Evolutionary conservation across 1,140 invertebrate genomes (phyloP), one percentile per base, ranked within the genome.

Genomic region (Sycophila sp.): DNA sequence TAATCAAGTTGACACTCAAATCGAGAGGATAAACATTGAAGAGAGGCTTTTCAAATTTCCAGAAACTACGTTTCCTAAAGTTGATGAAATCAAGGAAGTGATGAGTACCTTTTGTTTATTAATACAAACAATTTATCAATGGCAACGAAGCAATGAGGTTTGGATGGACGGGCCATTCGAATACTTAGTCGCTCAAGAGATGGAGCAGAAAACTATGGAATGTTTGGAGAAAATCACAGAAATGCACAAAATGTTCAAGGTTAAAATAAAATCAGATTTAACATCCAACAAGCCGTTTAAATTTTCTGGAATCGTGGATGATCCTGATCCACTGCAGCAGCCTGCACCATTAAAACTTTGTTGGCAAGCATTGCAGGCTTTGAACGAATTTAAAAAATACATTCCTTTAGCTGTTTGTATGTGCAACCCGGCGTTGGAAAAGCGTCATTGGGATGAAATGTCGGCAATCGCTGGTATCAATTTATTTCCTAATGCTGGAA

Each of bases 371-470:
- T 70, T 90, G 30, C 85, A 88, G 24, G 79, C 87, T 22, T 87
- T 93, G 68, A 88, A 87, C 56, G 83, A 88, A 22, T 93, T 93
- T 77, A 85, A 90, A 78, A 84, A 86, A 63, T 84, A 90, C 76
- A 78, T 94, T 63, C 89, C 89, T 10, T 76, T 92, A 1, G 87
- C 92, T 19, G 80, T 84, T 26, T 91, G 91, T 15, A 83, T 94
- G 73, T 93, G 92, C 75, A 93, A 93, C 83, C 89, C 89, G 36
- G 91, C 89, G 10, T 77, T 93, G 17, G 79, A 87, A n/a, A 81
- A 88, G 40, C 84, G 91, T 17, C 92, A 94, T 77, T 94, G 92
- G 93, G 81, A 88, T 6, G 88, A 91, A 80, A 92, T 94, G 85
- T 91, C 90, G 0, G 81, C 86, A 26, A 88, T 92, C 47, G 87